These are phyloP conservation scores for Lepisosteus oculatus DNA, from an alignment of 2,113 vertebrate species.

Conservation along the genomic window DNA sequence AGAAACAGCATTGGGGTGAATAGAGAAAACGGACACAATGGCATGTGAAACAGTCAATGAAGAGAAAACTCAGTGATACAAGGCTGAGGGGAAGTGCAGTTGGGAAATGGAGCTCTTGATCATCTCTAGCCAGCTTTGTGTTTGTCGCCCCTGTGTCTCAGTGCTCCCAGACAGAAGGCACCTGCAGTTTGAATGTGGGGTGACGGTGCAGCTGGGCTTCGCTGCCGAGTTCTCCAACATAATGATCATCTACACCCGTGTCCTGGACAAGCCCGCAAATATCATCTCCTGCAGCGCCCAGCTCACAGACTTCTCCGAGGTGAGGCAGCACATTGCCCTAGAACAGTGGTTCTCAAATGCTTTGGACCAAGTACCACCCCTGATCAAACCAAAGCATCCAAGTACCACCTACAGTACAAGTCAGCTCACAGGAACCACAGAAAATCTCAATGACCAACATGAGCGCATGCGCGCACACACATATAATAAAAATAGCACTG, in stretches of 20 bases:
- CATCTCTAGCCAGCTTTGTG: not conserved
- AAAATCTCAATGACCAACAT: no score
- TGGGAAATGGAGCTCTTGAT: not conserved
- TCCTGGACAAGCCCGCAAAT: slow-evolving; percentile 61
- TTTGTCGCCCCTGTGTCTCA: slow-evolving; percentile 26
- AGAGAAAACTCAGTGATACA: not conserved
- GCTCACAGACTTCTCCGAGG: slow-evolving; percentile 72
- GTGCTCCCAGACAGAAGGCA: slow-evolving; percentile 66
- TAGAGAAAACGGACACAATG: not conserved
- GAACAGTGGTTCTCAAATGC: no score
- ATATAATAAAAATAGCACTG: no score
- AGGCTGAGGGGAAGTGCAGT: not conserved
- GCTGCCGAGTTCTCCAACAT: slow-evolving; percentile 85
- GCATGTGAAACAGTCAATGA: not conserved
- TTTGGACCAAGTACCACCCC: no score
- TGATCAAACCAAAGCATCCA: no score
- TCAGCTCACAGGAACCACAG: no score
- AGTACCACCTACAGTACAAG: no score
- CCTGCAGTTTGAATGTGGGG: slow-evolving; percentile 71
- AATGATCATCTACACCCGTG: slow-evolving; percentile 79
- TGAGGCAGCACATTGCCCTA: slow-evolving; percentile 28
- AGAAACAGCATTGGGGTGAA: no score
- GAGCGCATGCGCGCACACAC: no score
- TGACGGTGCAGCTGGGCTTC: slow-evolving; percentile 76
- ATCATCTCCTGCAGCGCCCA: slow-evolving; percentile 65